These are phyloP conservation scores for Drosophila miranda DNA, from an alignment of 1,140 invertebrate genomes.

Conservation along the genomic window DNA sequence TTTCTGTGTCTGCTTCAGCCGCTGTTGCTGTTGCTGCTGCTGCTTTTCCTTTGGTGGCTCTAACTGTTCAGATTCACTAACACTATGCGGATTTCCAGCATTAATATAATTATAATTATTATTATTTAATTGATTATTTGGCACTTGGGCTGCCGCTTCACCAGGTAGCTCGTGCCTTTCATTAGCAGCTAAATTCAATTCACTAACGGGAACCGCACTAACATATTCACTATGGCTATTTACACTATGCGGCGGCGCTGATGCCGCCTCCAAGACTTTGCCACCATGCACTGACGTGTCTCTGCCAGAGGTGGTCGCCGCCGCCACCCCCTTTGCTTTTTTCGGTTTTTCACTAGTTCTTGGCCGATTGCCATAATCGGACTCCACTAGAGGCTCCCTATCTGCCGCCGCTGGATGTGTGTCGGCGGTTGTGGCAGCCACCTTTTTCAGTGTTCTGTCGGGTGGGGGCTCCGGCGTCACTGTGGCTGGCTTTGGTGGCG, in stretches of 20 bases:
- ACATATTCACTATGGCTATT: slow-evolving; percentile 60
- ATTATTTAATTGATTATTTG: slow-evolving; percentile 70
- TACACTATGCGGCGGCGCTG: slow-evolving; percentile 37
- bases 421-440: not conserved
- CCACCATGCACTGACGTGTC: slow-evolving; percentile 66
- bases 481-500: slow-evolving; percentile 23
- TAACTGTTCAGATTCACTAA: slow-evolving; percentile 49
- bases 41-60: slow-evolving; percentile 25
- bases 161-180: slow-evolving; percentile 17
- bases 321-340: slow-evolving; percentile 4
- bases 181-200: slow-evolving; percentile 48
- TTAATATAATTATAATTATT: slow-evolving; percentile 32
- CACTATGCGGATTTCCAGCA: slow-evolving; percentile 26
- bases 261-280: slow-evolving; percentile 10
- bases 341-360: slow-evolving; percentile 35
- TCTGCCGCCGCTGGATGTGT: slow-evolving; percentile 11
- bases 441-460: slow-evolving; percentile 10
- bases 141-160: slow-evolving; percentile 48
- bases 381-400: slow-evolving; percentile 34
- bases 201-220: slow-evolving; percentile 24
- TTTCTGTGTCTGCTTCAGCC: slow-evolving; percentile 12
- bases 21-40: slow-evolving; percentile 18
- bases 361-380: slow-evolving; percentile 42
- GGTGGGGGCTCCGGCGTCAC: slow-evolving; percentile 18
- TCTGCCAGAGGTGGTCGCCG: slow-evolving; percentile 1